Base-by-base conservation (phyloP, 2,113 vertebrate species). In the Ascaphus truei region DNA sequence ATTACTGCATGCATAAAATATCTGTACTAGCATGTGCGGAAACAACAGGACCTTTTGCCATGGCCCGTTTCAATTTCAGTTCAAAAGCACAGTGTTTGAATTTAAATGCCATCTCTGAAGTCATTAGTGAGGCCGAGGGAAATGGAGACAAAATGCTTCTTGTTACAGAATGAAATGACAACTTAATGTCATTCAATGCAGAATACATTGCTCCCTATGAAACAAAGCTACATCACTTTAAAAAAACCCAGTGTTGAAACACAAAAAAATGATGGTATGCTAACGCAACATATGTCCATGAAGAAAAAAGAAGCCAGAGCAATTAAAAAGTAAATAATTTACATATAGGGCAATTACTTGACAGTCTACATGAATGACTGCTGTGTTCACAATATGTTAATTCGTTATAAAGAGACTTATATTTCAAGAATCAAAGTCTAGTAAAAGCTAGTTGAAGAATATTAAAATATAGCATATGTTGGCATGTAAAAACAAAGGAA, bases 61-160 rank as follows among this genome's bases (percentile, higher is more conserved):
- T 23, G 29, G 39, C 16, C 11, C 16, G 4, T 48, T 47, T 48
- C 60, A 33, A 22, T 48, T 23, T 29, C n/a, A 29, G 43, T 27
- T 68, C 55, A 60, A 23, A 50, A 20, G 31, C 26, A 10, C 55
- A 50, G 66, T 51, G 53, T 60, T n/a, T 68, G 43, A 36, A 68
- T 68, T 18, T 68, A 50, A 59, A 68, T 68, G 66, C 15, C 65
- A 59, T 51, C 23, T 20, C 41, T 59, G 26, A 31, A 53, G 41
- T 68, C 48, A 62, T 33, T 33, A 18, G 26, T 1, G 62, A 68
- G 53, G 22, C 29, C 5, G 29, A 36, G 30, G 52, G 31, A 58
- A 29, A 7, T 20, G 15, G 22, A 45, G 41, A 68, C 56, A 68
- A 68, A 68, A 50, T 58, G 15, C 30, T 50, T 59, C 66, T 68